Conservation (phyloP, 2,888 invertebrate genomes). For the Drosophila diplacantha region DNA sequence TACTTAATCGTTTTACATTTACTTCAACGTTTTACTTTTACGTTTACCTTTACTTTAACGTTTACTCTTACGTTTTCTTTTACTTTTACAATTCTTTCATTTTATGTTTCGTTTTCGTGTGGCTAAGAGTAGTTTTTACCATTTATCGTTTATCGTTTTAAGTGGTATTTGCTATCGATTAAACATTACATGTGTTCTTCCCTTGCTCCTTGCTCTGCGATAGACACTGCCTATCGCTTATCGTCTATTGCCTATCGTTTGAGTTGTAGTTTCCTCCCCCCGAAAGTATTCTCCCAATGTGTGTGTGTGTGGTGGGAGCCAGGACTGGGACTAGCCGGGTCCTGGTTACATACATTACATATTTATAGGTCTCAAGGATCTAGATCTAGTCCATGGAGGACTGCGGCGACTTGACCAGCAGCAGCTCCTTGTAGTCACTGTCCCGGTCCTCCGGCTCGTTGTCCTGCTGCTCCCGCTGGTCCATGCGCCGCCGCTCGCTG, state of each 20-base stretch:
- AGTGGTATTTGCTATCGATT: slow-evolving; percentile 39
- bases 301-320: slow-evolving; percentile 1
- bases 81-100: slow-evolving; percentile 5
- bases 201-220: neutral
- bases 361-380: slow-evolving; percentile 2
- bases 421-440: slow-evolving; percentile 76
- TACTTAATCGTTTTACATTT: neutral
- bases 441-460: slow-evolving; percentile 77
- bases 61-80: neutral
- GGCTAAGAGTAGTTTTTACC: slow-evolving; percentile 34
- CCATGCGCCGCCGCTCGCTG: slow-evolving; percentile 77
- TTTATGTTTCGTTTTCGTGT: neutral
- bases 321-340: neutral
- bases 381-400: slow-evolving; percentile 71
- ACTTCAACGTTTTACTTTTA: neutral
- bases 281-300: slow-evolving; percentile 43
- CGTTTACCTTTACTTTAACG: neutral
- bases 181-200: slow-evolving; percentile 28
- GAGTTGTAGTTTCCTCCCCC: slow-evolving; percentile 9
- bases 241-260: slow-evolving; percentile 42
- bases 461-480: slow-evolving; percentile 76
- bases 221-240: slow-evolving; percentile 33
- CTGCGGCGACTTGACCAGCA: slow-evolving; percentile 76
- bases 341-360: slow-evolving; percentile 10
- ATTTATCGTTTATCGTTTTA: slow-evolving; percentile 28